Conservation (phyloP, 2,113 vertebrate genomes). For the Trachemys scripta region DNA sequence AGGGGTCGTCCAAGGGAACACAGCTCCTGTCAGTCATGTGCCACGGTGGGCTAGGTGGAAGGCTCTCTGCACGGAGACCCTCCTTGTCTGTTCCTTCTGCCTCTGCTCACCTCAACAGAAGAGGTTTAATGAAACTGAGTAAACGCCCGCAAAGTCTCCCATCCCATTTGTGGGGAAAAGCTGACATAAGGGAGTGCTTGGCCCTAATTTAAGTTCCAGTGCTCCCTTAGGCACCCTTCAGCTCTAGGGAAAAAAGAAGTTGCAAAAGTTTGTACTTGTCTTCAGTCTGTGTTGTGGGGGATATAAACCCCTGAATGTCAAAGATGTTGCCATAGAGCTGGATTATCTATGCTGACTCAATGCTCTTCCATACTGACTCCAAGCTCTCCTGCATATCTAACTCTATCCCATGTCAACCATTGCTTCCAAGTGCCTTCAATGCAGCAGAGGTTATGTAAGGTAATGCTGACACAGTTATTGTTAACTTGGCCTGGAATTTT, state of each 20-base stretch:
- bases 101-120: neutral
- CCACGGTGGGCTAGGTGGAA: neutral
- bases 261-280: neutral
- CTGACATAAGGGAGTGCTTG: neutral
- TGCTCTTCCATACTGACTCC: rapidly evolving
- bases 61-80: neutral
- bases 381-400: neutral
- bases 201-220: neutral
- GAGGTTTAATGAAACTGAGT: neutral
- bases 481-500: neutral
- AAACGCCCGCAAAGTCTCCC: neutral
- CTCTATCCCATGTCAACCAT: neutral
- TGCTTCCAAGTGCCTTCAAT: rapidly evolving
- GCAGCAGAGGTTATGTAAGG: rapidly evolving
- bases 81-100: neutral
- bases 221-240: neutral
- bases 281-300: neutral
- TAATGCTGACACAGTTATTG: neutral
- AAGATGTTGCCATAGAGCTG: neutral
- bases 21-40: neutral
- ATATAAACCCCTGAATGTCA: neutral
- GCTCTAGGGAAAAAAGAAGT: neutral
- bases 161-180: neutral
- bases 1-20: neutral
- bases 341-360: neutral